Evolutionary conservation across 2,797 vertebrate species (phyloP).

Genomic region (Sparidentex hasta): DNA sequence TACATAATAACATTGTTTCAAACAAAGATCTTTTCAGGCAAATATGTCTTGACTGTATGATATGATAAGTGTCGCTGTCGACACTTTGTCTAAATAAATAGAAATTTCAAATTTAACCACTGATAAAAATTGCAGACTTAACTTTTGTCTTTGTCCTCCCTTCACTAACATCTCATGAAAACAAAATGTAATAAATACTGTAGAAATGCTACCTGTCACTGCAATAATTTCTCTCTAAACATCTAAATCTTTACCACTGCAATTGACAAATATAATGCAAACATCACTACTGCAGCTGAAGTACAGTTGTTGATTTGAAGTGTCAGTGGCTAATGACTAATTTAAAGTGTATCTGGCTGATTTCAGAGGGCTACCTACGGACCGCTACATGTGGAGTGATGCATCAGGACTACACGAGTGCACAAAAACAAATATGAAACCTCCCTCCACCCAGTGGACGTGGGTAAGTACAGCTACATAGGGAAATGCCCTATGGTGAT

Average conservation of each 20-base stretch:
- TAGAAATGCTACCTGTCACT: background rate
- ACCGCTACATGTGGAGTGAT: constrained; percentile 99
- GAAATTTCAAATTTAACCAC: background rate
- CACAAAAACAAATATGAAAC: constrained; percentile 92
- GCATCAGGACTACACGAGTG: constrained; percentile 94
- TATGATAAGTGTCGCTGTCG: background rate
- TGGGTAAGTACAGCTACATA: constrained; percentile 86
- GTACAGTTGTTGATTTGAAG: background rate
- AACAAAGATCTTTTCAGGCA: background rate
- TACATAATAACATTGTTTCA: background rate
- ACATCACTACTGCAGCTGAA: background rate
- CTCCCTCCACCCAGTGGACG: constrained; percentile 94
- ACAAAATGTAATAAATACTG: background rate
- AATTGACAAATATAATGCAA: background rate
- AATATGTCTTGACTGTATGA: background rate
- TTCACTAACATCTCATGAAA: background rate
- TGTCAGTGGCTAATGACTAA: background rate
- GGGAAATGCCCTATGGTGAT: background rate
- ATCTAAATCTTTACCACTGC: background rate
- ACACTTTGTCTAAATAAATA: background rate
- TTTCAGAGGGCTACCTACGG: constrained; percentile 94
- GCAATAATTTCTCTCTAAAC: background rate
- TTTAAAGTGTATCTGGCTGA: constrained; percentile 6
- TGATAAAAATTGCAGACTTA: background rate
- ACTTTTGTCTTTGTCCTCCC: background rate